Percentiles rank a stretch among this genome's conserved stretches.
phyloP scores from a whole-genome alignment of 35 echinoderm and acorn worm species.

The Apostichopus parvimensis region DNA sequence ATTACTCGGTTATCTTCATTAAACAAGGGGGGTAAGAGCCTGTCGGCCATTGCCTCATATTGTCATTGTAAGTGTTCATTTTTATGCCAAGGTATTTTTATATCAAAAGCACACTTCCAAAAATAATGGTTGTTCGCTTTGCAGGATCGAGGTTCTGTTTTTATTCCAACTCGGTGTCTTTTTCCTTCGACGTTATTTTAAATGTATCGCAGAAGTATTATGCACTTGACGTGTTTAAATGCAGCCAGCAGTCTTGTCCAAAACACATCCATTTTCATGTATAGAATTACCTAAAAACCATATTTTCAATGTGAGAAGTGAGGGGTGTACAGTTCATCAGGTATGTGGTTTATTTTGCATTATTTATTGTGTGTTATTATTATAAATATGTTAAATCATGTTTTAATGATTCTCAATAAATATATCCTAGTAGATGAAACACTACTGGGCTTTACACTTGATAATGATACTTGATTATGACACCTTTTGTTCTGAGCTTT shows the following conservation, averaged over 20 bases:
- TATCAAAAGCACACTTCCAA: too few species aligned
- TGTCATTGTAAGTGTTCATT: too few species aligned
- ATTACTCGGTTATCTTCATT: too few species aligned
- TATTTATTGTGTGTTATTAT: not conserved
- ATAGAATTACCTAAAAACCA: too few species aligned
- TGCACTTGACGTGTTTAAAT: conserved; percentile 9
- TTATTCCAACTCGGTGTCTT: not conserved
- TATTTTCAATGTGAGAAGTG: not conserved
- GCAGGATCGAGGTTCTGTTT: too few species aligned
- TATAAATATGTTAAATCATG: not conserved
- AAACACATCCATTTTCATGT: not conserved
- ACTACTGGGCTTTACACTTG: not conserved
- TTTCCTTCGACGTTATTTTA: not conserved
- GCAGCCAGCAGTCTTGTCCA: conserved; percentile 15
- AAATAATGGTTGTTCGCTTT: too few species aligned
- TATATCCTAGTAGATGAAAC: not conserved
- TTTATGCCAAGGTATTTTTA: too few species aligned
- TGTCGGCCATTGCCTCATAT: too few species aligned
- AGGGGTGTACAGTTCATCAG: not conserved
- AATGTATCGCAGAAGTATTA: not conserved
- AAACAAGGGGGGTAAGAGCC: too few species aligned
- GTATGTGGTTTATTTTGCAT: not conserved
- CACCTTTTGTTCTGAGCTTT: too few species aligned
- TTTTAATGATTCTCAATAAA: conserved; percentile 3
- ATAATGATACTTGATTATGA: too few species aligned